Evolutionary conservation across 2,888 invertebrate genomes (phyloP).

Genomic region (Amaurobius ferox): DNA sequence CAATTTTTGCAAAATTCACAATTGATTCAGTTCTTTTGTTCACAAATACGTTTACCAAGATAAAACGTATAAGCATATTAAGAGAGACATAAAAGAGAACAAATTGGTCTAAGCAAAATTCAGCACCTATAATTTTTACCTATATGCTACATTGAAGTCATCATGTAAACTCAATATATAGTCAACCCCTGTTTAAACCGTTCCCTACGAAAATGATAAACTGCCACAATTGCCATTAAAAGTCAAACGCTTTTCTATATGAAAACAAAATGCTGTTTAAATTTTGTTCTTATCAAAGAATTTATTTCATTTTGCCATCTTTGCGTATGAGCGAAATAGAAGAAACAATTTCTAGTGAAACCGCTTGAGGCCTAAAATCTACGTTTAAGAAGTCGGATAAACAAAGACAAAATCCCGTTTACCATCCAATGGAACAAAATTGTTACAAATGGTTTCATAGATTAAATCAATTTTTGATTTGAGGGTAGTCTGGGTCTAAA

Average conservation of each 20-base stretch:
- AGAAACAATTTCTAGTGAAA: slow-evolving; percentile 33
- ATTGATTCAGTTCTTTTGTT: no score
- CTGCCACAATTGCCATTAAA: slow-evolving; percentile 13
- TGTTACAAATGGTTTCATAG: slow-evolving; percentile 57
- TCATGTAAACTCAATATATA: not conserved
- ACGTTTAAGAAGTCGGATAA: not conserved
- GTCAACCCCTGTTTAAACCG: not conserved
- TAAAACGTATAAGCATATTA: no score
- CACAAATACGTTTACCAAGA: no score
- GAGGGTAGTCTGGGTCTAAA: not conserved
- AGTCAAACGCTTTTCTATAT: slow-evolving; percentile 35
- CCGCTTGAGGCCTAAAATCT: slow-evolving; percentile 45
- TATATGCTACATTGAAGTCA: no score
- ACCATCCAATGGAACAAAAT: slow-evolving; percentile 52
- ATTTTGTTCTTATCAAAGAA: slow-evolving; percentile 52
- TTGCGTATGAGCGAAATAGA: not conserved
- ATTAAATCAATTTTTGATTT: not conserved
- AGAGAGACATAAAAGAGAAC: no score
- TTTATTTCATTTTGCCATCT: slow-evolving; percentile 26
- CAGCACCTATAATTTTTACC: no score
- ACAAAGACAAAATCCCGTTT: slow-evolving; percentile 26
- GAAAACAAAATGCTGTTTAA: slow-evolving; percentile 59
- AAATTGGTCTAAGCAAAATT: no score
- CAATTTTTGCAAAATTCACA: no score
- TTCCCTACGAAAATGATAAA: not conserved